Evolutionary conservation across 1,140 invertebrate genomes (phyloP).

Genomic region (Drosophila dunni): DNA sequence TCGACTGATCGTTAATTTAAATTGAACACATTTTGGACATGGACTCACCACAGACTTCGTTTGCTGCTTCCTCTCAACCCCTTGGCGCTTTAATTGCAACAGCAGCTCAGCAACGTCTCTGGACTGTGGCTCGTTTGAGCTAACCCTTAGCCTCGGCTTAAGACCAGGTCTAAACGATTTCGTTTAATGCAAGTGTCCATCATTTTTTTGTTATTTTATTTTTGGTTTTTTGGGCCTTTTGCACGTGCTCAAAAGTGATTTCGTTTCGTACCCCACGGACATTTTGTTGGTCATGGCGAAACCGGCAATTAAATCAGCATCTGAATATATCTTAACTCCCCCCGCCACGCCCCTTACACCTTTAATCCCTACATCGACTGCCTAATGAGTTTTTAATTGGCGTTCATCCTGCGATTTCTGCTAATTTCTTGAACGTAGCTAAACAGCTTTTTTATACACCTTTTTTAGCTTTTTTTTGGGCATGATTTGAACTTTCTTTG

Average conservation of each 20-base stretch:
- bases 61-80: slow-evolving; percentile 23
- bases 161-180: slow-evolving; percentile 69
- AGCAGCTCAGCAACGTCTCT: slow-evolving; percentile 21
- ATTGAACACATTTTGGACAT: slow-evolving; percentile 83
- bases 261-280: slow-evolving; percentile 52
- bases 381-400: slow-evolving; percentile 82
- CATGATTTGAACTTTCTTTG: too few species aligned
- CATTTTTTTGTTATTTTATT: slow-evolving; percentile 45
- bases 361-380: slow-evolving; percentile 2
- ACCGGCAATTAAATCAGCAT: slow-evolving; percentile 73
- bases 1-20: slow-evolving; percentile 77
- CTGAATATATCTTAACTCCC: slow-evolving; percentile 17
- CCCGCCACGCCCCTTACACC: neutral
- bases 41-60: slow-evolving; percentile 34
- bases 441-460: slow-evolving; percentile 6
- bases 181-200: slow-evolving; percentile 81
- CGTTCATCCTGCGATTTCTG: slow-evolving; percentile 25
- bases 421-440: slow-evolving; percentile 49
- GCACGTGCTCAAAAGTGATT: slow-evolving; percentile 78
- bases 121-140: slow-evolving; percentile 3
- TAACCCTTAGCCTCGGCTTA: slow-evolving; percentile 23
- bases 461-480: slow-evolving; percentile 3
- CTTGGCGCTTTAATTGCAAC: slow-evolving; percentile 68
- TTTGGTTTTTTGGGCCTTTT: slow-evolving; percentile 38
- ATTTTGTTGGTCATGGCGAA: slow-evolving; percentile 73